These are phyloP conservation scores for Amblyjoppa proteus DNA, from an alignment of 2,888 invertebrate genomes.

Conservation along the genomic window DNA sequence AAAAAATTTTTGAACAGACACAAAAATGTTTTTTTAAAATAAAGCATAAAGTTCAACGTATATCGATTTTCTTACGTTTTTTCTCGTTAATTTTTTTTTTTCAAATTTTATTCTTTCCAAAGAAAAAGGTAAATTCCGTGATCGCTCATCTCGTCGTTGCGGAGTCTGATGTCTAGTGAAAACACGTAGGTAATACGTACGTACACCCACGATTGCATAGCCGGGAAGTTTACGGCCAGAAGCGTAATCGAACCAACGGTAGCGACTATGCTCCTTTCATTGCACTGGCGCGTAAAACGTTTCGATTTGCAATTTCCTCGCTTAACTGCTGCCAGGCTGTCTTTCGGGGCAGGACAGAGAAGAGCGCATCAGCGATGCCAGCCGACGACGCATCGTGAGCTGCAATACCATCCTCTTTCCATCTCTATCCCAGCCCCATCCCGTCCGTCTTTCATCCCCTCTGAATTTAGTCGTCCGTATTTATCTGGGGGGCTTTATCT, in stretches of 20 bases:
- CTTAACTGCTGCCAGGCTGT: constrained; percentile 76
- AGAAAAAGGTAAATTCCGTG: constrained; percentile 17
- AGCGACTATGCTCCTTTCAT: constrained; percentile 74
- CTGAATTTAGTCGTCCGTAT: background rate
- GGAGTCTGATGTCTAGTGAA: background rate
- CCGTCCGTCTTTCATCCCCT: constrained; percentile 4
- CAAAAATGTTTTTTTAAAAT: background rate
- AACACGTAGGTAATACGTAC: constrained; percentile 49
- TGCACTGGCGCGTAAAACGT: constrained; percentile 79
- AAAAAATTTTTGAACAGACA: too few relatives aligned
- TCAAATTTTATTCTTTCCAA: background rate
- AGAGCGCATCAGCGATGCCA: constrained; percentile 62
- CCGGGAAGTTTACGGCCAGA: constrained; percentile 66
- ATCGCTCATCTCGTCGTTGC: constrained; percentile 7
- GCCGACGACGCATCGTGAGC: constrained; percentile 38
- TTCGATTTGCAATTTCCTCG: constrained; percentile 81
- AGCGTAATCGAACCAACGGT: constrained; percentile 75
- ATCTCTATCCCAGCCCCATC: constrained; percentile 5
- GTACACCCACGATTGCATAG: constrained; percentile 50
- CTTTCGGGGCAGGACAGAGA: constrained; percentile 72
- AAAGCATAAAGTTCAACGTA: background rate
- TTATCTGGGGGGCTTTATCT: background rate
- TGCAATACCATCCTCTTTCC: constrained; percentile 28
- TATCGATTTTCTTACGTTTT: background rate
- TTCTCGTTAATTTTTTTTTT: constrained; percentile 16